These are phyloP conservation scores for Botia almorhae DNA, from an alignment of 2,797 vertebrate genomes.

Conservation along the genomic window DNA sequence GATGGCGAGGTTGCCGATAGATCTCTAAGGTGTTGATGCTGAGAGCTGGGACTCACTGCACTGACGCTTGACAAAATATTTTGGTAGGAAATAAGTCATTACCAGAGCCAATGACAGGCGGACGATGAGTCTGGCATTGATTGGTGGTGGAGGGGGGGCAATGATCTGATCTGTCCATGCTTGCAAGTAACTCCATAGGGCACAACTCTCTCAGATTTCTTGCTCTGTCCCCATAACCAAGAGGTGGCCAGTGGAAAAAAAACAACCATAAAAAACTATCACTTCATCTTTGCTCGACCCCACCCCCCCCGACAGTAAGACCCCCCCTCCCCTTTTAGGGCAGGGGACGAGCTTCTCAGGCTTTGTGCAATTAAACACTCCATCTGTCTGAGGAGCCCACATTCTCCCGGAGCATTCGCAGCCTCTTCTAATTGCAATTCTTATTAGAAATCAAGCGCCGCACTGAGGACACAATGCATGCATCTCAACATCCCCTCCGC, in stretches of 20 bases:
- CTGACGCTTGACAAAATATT: constrained; percentile 88
- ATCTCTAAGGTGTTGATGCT: constrained; percentile 83
- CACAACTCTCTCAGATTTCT: constrained; percentile 54
- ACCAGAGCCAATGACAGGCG: constrained; percentile 78
- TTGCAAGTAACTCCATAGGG: constrained; percentile 73
- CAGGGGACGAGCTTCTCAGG: constrained; percentile 73
- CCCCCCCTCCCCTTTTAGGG: constrained; percentile 53
- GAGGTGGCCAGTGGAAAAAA: constrained; percentile 74
- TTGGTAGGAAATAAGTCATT: constrained; percentile 84
- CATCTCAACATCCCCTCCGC: constrained; percentile 57
- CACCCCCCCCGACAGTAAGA: constrained; percentile 13
- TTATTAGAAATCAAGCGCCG: constrained; percentile 64
- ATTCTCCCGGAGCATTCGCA: constrained; percentile 67
- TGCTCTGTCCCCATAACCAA: constrained; percentile 61
- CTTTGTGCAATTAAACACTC: constrained; percentile 79
- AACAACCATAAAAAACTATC: constrained; percentile 65
- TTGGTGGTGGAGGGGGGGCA: constrained; percentile 76
- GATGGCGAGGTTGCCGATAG: constrained; percentile 81
- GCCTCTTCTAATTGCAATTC: constrained; percentile 71
- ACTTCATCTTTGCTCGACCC: constrained; percentile 42
- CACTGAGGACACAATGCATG: constrained; percentile 61
- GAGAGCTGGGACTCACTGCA: constrained; percentile 79
- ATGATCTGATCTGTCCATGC: constrained; percentile 80
- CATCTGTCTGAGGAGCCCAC: constrained; percentile 81
- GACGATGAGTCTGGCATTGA: constrained; percentile 80